These are phyloP conservation scores for Lamellibrachia luymesi DNA, from an alignment of 1,140 invertebrate genomes.

Conservation along the genomic window DNA sequence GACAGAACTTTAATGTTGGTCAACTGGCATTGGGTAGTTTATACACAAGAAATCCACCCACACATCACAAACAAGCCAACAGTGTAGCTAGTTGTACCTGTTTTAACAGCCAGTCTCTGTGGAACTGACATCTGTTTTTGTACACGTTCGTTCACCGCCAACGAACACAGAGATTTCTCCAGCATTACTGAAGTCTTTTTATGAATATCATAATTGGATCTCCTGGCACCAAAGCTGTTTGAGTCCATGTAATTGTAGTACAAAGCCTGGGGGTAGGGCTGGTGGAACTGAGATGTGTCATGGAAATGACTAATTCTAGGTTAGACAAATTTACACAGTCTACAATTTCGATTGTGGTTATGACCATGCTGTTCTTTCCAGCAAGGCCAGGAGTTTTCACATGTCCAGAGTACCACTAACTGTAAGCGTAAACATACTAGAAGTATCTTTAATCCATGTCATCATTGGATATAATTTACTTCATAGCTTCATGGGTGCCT, in stretches of 20 bases:
- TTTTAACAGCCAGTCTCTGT: no score
- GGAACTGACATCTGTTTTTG: slow-evolving; percentile 1
- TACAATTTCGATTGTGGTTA: background rate
- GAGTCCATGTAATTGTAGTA: background rate
- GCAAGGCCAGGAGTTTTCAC: background rate
- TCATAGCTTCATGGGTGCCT: no score
- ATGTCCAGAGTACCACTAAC: background rate
- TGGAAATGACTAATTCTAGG: background rate
- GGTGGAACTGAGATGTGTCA: background rate
- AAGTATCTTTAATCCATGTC: no score
- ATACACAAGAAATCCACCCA: no score
- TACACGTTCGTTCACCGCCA: background rate
- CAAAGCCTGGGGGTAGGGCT: background rate
- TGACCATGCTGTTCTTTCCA: background rate
- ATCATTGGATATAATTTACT: background rate
- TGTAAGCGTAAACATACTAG: background rate
- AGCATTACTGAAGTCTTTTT: background rate
- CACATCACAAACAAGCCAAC: no score
- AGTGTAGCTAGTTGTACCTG: background rate
- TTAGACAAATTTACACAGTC: background rate
- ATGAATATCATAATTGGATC: background rate
- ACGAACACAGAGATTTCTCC: background rate
- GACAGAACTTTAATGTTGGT: background rate
- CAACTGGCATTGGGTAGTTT: background rate
- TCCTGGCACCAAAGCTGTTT: background rate